Conservation (phyloP, 2,113 vertebrate species). For the Chamaea fasciata region DNA sequence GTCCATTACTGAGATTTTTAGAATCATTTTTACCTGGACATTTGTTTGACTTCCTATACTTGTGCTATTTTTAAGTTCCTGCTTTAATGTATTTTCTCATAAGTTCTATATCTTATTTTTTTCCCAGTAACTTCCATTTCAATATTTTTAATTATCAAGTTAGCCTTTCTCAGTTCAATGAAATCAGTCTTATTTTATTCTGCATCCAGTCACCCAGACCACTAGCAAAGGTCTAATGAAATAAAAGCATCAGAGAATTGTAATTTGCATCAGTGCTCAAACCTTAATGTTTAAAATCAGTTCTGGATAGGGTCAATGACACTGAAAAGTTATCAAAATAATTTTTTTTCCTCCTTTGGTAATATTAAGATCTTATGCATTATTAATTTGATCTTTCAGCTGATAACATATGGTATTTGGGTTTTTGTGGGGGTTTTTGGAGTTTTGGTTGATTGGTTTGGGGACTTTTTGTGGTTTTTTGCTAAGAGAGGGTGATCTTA, state of each 20-base stretch:
- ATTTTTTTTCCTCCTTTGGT: neutral
- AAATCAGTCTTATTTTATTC: neutral
- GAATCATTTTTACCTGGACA: neutral
- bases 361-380: neutral
- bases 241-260: neutral
- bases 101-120: neutral
- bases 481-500: neutral
- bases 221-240: neutral
- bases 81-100: neutral
- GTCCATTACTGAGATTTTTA: neutral
- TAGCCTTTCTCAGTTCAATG: neutral
- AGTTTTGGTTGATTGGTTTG: neutral
- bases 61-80: neutral
- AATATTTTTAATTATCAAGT: neutral
- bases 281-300: neutral
- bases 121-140: neutral
- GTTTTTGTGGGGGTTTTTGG: neutral
- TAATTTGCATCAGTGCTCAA: neutral
- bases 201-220: neutral
- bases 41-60: neutral
- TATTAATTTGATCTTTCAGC: neutral
- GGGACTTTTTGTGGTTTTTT: neutral
- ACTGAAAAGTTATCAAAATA: neutral
- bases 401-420: neutral
- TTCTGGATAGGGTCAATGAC: neutral